Base-by-base conservation (phyloP, 1,140 invertebrate genomes). In the Orchesella cincta region DNA sequence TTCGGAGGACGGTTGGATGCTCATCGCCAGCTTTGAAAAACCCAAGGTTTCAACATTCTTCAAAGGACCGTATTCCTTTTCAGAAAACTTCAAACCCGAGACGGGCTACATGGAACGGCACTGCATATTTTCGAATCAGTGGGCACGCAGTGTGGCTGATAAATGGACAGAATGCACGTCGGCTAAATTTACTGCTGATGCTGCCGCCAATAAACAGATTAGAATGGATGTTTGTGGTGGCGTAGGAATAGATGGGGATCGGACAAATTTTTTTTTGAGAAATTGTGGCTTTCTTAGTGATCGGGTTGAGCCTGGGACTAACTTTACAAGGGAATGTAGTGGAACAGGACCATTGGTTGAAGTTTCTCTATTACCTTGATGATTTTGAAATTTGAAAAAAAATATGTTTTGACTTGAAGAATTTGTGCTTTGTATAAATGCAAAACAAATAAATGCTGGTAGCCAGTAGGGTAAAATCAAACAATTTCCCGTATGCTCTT, bases 71-170 rank as follows among this genome's bases (percentile, higher is more conserved):
- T 79, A 81, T 51, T 77, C 76, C 0, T 81, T 81, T 54, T 79
- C 78, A 0, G 80, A 81, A 52, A 81, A 81, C 72, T 81, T 81
- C 33, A 35, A 36, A 18, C 78, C 78, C 23, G 78, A 78, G 23
- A 70, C 23, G 2, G 80, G 80, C 1, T 72, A 78, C 64, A 72
- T 78, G 31, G 70, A 76, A 36, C 31, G 80, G 35, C 70, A 33
- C 51, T 76, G 73, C 54, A 33, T 33, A 0, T 81, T 64, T 33
- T 67, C 74, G n/a, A 78, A 77, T 54, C 80, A 81, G 46, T 81
- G 80, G 80, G 46, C 46, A 12, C 39, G 67, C 16, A 67, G 74
- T 39, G 67, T 35, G 0, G 39, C 67, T 26, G 78, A 76, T 20
- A 34, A 31, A 23, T 81, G 80, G 80, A 34, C 34, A 64, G 78